These are phyloP conservation scores for Lichenostomus cassidix DNA, from an alignment of 2,113 vertebrate genomes.

Conservation along the genomic window DNA sequence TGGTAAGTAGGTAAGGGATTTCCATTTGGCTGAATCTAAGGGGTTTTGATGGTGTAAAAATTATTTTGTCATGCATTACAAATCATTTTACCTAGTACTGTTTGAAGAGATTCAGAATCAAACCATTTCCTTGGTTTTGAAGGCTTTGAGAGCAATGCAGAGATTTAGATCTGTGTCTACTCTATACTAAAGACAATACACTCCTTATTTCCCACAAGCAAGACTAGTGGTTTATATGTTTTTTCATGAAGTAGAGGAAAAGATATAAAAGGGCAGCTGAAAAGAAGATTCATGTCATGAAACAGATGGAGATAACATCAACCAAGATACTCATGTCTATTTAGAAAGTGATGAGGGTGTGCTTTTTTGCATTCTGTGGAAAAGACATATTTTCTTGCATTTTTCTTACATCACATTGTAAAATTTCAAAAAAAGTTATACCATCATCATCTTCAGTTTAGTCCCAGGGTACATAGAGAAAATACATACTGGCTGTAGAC, in stretches of 20 bases:
- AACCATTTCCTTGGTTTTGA: not conserved
- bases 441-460: not conserved
- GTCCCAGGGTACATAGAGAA: not conserved
- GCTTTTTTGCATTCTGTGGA: not conserved
- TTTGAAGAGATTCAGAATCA: not conserved
- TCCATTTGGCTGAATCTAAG: not conserved
- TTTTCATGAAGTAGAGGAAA: not conserved
- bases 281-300: not conserved
- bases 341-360: not conserved
- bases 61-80: not conserved
- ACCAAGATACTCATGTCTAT: not conserved
- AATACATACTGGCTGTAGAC: not conserved
- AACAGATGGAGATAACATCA: not conserved
- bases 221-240: not conserved
- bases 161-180: not conserved
- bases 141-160: not conserved
- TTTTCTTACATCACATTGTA: not conserved
- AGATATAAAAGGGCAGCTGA: not conserved
- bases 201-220: not conserved
- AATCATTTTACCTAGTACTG: not conserved
- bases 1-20: not conserved
- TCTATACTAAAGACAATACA: not conserved
- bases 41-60: not conserved
- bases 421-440: not conserved
- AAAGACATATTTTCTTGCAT: not conserved